Conservation (phyloP, 2,888 invertebrate species). For the Bellardia bayeri region DNA sequence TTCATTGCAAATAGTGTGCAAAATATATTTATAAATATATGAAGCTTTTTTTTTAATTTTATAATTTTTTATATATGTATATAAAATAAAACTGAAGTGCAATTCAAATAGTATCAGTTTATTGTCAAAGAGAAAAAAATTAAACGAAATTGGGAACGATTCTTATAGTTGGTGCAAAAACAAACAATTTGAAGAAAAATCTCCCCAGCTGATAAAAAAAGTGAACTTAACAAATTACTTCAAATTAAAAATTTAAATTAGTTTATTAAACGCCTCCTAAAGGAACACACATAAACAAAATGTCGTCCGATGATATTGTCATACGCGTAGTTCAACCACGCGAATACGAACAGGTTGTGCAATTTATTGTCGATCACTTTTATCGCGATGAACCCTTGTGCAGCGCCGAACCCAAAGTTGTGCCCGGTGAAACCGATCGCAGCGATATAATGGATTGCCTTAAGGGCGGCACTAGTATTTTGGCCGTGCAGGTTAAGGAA, state of each 20-base stretch:
- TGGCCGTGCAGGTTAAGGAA: slow-evolving; percentile 35
- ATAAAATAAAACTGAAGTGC: too few relatives aligned
- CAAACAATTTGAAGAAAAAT: too few relatives aligned
- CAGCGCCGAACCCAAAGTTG: slow-evolving; percentile 47
- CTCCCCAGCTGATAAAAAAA: slow-evolving; percentile 11
- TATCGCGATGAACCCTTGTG: slow-evolving; percentile 62
- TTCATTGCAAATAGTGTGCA: too few relatives aligned
- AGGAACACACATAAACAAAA: not conserved
- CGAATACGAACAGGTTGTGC: slow-evolving; percentile 43
- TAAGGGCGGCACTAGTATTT: slow-evolving; percentile 43
- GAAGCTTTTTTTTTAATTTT: too few relatives aligned
- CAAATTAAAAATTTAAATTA: not conserved
- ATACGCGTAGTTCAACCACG: slow-evolving; percentile 50
- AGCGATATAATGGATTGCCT: slow-evolving; percentile 52
- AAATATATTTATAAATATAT: too few relatives aligned
- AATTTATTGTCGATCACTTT: slow-evolving; percentile 60
- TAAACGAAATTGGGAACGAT: too few relatives aligned
- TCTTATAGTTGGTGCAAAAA: too few relatives aligned
- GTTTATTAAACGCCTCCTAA: not conserved
- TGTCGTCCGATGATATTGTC: slow-evolving; percentile 45
- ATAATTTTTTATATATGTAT: too few relatives aligned
- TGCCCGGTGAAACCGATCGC: slow-evolving; percentile 24
- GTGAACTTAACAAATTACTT: not conserved
- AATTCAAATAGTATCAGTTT: too few relatives aligned
- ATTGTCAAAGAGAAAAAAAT: too few relatives aligned